Evolutionary conservation across 2,797 vertebrate genomes (phyloP).

Genomic region (Menidia menidia): DNA sequence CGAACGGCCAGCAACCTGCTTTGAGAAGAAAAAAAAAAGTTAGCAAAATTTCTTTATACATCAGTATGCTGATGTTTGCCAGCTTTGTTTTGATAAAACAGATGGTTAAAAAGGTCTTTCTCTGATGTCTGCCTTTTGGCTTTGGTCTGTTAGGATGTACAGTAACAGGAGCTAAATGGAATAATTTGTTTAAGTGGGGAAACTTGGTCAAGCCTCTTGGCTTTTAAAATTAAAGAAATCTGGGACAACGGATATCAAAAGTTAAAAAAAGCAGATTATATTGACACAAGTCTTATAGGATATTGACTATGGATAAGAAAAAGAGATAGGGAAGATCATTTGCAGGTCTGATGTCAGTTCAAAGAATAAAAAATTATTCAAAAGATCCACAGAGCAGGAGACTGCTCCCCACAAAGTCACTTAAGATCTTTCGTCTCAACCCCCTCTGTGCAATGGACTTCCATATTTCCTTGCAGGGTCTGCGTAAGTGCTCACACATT

Average conservation of each 20-base stretch:
- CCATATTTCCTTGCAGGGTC: background rate
- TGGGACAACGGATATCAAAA: constrained; percentile 23
- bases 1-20: constrained; percentile 32
- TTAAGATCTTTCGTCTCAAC: background rate
- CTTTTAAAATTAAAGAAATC: constrained; percentile 28
- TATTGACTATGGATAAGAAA: too few species aligned
- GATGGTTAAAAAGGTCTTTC: background rate
- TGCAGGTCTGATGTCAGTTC: constrained; percentile 36
- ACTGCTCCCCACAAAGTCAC: constrained; percentile 32
- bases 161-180: background rate
- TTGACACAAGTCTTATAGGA: constrained; percentile 13
- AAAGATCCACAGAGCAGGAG: constrained; percentile 20
- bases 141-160: constrained; percentile 1
- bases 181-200: background rate
- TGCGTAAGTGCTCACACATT: constrained; percentile 8
- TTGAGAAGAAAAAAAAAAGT: background rate
- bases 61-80: too few species aligned
- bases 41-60: too few species aligned
- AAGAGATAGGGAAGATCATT: too few species aligned
- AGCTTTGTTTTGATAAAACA: background rate
- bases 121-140: background rate
- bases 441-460: background rate
- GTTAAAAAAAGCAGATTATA: constrained; percentile 36
- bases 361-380: constrained; percentile 29
- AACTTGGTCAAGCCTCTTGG: background rate